phyloP scores from a whole-genome alignment of 2,797 vertebrate species.

The Mustela erminea region DNA sequence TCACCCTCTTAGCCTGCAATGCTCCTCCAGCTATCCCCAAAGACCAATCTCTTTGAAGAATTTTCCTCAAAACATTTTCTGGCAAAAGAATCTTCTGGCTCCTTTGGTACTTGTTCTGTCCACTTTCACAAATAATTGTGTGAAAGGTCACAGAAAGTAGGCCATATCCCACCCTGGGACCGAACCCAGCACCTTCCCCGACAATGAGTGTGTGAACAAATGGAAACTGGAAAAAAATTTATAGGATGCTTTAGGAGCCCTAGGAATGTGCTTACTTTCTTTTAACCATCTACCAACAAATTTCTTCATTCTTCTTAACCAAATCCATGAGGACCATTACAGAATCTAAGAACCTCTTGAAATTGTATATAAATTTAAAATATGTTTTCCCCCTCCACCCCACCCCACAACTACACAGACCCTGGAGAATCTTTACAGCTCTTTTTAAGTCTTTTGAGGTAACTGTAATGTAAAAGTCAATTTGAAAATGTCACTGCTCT shows the following conservation, averaged over 20 bases:
- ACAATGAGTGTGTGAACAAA: background rate
- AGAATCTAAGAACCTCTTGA: background rate
- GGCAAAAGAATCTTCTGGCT: background rate
- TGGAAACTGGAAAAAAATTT: background rate
- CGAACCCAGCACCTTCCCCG: background rate
- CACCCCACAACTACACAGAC: background rate
- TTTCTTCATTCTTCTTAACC: background rate
- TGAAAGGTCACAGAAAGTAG: background rate
- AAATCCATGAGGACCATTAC: background rate
- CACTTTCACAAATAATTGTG: background rate
- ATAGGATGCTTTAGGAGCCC: background rate
- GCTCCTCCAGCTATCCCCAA: background rate
- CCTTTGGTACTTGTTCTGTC: background rate
- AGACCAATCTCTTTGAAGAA: background rate
- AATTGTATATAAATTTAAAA: background rate
- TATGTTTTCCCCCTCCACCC: background rate
- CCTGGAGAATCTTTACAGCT: background rate
- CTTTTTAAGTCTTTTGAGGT: constrained; percentile 33
- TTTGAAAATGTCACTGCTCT: background rate
- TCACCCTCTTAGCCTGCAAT: background rate
- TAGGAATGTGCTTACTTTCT: background rate
- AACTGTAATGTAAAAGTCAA: background rate
- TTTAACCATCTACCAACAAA: background rate
- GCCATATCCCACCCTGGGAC: background rate
- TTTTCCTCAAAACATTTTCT: background rate